Evolutionary conservation across 92 coral and sea anemone species (phyloP), one percentile per base, ranked within the genome.

Genomic region (Porites lobata): DNA sequence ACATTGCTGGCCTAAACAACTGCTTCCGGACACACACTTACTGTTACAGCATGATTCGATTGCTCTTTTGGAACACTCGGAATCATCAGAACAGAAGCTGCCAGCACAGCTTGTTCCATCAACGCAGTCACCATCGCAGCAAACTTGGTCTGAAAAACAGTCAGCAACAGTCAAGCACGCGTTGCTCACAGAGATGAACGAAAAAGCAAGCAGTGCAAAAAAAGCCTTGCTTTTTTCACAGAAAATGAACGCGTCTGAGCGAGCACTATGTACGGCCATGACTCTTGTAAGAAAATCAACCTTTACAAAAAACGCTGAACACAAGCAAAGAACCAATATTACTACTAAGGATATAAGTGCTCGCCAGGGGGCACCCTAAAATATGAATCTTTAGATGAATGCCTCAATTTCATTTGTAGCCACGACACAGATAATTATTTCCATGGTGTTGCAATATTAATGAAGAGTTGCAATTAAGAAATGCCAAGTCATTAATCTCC

Each of bases 91-190:
- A 54, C 75, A 70, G 75, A 19, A 32, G 18, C 43, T 14, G 0
- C 75, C 75, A 15, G 43, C 75, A 70, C 75, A 70, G 15, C 75
- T 70, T 32, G 5, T 6, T 14, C 54, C 75, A 32, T 70, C 75
- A 38, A 70, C 75, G 52, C 75, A 70, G 1, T 70, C 57, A 70
- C 15, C 2, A 12, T 38, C 2, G n/a, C 75, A 70, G 54, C 75
- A 70, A 11, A 70, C 54, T 38, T 70, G 75, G 22, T 14, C 52
- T 17, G 7, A 1, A 13, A 15, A 14, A 15, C 75, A 70, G 20
- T 70, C 54, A 9, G 1, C 24, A 69, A 47, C 24, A 15, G n/a
- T 8, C 29, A 26, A 7, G 13, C 58, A 54, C 52, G 19, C 38
- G 73, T 69, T 32, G 50, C 54, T 32, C 0, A 70, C 75, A 43